Evolutionary conservation across 2,113 vertebrate genomes (phyloP), one percentile per base, ranked within the genome.

Genomic region (Brachypodius melanocephalos): DNA sequence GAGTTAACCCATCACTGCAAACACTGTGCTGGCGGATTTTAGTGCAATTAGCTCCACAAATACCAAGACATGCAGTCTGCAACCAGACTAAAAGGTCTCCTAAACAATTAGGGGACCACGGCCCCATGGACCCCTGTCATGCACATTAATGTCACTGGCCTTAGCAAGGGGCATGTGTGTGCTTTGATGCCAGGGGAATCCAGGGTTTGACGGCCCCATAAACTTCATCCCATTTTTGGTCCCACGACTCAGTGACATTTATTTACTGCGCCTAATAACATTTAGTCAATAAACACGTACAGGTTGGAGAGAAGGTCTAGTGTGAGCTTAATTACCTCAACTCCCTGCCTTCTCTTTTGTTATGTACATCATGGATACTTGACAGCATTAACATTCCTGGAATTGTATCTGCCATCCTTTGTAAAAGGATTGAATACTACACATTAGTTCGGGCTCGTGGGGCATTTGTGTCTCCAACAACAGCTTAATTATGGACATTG

Each of bases 381-480:
- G 97, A 90, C 94, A 93, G 98, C 96, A 98, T 98, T 98, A 98
- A 98, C 98, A 98, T 98, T 98, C 98, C 97, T 98, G 97, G 97
- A 94, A 98, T 98, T 98, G 97, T 97, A 95, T 97, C 95, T 95
- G 96, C 95, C 91, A 62, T 96, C 96, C 95, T 98, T 98, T 98
- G 97, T 98, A 88, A 97, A 96, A 97, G 96, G 97, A 96, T 95
- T 98, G 97, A 98, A 97, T 96, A 75, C 96, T 63, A 96, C 91
- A 87, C 97, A 97, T 98, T 98, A 98, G 97, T 97, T 97, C 95
- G 95, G 97, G 96, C 97, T 98, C 96, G 85, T 96, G 90, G 97
- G 96, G 96, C 95, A 95, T 98, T 96, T 97, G 96, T 98, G 97
- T 98, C 98, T 97, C 97, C 96, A 95, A 97, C 97, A 98, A 97